Evolutionary conservation across 2,113 vertebrate species (phyloP).

Genomic region (Nesoenas mayeri): DNA sequence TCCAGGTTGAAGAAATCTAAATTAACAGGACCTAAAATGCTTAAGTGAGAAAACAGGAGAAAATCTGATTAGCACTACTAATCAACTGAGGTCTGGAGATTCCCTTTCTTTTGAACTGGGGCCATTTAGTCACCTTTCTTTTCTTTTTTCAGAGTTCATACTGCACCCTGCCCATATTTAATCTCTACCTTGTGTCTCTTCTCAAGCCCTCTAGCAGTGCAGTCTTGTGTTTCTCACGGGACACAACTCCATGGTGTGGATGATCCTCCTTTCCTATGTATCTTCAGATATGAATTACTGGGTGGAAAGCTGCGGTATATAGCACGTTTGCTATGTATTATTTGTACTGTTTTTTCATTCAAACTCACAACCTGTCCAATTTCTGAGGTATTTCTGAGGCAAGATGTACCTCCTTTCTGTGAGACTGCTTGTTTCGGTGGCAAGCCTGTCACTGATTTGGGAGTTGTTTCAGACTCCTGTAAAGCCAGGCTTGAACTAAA

Average conservation of each 20-base stretch:
- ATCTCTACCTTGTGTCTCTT: background rate
- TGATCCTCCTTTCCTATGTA: background rate
- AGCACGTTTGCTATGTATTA: background rate
- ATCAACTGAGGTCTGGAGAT: background rate
- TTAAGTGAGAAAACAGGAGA: background rate
- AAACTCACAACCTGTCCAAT: background rate
- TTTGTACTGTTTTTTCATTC: background rate
- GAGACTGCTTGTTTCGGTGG: background rate
- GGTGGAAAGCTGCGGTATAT: background rate
- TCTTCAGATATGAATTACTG: background rate
- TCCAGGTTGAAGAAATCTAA: conserved; percentile 33
- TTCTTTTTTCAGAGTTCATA: background rate
- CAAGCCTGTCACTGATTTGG: background rate
- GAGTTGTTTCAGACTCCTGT: background rate
- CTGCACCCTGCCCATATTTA: background rate
- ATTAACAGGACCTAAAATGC: conserved; percentile 5
- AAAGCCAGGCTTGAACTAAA: background rate
- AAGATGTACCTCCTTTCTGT: background rate
- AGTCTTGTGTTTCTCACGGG: background rate
- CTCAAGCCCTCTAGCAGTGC: background rate
- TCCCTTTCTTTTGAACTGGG: background rate
- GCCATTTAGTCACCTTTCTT: background rate
- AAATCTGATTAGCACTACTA: background rate
- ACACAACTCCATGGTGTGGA: background rate
- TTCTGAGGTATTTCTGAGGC: background rate